Percentiles rank a stretch among this genome's conserved stretches.
These are phyloP conservation scores for Haemorhous mexicanus DNA, from an alignment of 2,113 vertebrate species.

Conservation along the genomic window DNA sequence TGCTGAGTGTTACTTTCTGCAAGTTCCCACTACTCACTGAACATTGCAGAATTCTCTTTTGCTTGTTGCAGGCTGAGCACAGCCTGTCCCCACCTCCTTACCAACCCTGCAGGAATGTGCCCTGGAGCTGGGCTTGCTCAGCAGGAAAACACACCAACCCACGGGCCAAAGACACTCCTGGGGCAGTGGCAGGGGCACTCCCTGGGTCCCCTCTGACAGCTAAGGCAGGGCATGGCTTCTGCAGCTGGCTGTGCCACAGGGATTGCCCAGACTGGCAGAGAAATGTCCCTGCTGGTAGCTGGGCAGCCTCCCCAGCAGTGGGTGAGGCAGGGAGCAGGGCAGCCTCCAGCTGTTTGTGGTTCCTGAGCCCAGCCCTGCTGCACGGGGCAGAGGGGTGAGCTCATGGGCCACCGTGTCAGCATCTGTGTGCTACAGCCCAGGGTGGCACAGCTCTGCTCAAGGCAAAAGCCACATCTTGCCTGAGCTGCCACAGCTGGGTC, in stretches of 20 bases:
- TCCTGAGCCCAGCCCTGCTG: neutral
- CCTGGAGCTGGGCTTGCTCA: neutral
- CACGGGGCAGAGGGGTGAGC: neutral
- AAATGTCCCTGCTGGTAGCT: neutral
- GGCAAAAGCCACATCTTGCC: neutral
- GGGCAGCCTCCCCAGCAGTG: rapidly evolving
- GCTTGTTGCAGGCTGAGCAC: neutral
- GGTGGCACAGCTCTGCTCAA: neutral
- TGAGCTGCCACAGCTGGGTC: neutral
- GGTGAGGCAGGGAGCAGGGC: neutral
- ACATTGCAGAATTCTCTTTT: neutral
- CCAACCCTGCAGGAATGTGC: neutral
- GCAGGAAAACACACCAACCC: neutral
- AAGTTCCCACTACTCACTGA: neutral
- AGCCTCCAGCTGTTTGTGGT: neutral
- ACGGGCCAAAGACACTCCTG: rapidly evolving
- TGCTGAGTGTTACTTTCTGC: neutral
- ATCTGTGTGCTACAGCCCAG: neutral
- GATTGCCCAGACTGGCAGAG: neutral
- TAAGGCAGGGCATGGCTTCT: neutral
- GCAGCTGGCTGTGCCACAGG: neutral
- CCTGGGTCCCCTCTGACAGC: neutral
- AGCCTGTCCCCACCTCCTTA: neutral
- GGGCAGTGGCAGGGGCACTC: neutral
- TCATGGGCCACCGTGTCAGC: rapidly evolving